Conservation (phyloP, 2,113 vertebrate species). For the Mobula birostris region DNA sequence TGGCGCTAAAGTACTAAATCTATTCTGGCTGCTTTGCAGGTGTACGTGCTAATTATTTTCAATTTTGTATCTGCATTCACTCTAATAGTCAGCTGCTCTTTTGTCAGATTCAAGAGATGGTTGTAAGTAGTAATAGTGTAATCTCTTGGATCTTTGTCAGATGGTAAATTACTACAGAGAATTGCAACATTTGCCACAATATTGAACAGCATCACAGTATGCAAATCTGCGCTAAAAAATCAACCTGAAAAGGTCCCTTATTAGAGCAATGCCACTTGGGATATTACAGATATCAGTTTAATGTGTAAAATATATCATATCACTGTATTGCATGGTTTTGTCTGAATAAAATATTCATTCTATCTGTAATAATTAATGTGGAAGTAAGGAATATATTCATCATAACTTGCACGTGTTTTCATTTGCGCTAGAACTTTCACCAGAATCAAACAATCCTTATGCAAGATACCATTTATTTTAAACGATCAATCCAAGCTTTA, state of each 20-base stretch:
- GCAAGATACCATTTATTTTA: not conserved
- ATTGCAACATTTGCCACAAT: slow-evolving; percentile 35
- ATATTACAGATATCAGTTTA: slow-evolving; percentile 13
- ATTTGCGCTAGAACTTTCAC: not conserved
- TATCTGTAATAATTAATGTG: not conserved
- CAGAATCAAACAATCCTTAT: not conserved
- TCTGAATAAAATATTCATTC: not conserved
- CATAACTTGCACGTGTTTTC: not conserved
- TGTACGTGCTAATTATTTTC: slow-evolving; percentile 24
- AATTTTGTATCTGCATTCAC: not conserved
- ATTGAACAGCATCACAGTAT: slow-evolving; percentile 32
- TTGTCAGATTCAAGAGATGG: slow-evolving; percentile 35
- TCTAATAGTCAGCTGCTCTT: not conserved
- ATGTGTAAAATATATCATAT: not conserved
- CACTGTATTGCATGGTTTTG: not conserved
- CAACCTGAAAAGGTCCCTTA: not conserved
- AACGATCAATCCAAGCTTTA: not conserved
- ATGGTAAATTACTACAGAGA: slow-evolving; percentile 35
- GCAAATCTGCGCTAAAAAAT: slow-evolving; percentile 37
- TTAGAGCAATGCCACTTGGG: slow-evolving; percentile 16
- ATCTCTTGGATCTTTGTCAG: slow-evolving; percentile 9
- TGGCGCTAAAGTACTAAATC: not conserved
- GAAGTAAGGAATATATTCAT: not conserved
- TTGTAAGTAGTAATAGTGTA: slow-evolving; percentile 26
- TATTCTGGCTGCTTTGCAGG: not conserved